Evolutionary conservation across 1,140 invertebrate genomes (phyloP), one percentile per base, ranked within the genome.

Genomic region (Phymorhynchus buccinoides): DNA sequence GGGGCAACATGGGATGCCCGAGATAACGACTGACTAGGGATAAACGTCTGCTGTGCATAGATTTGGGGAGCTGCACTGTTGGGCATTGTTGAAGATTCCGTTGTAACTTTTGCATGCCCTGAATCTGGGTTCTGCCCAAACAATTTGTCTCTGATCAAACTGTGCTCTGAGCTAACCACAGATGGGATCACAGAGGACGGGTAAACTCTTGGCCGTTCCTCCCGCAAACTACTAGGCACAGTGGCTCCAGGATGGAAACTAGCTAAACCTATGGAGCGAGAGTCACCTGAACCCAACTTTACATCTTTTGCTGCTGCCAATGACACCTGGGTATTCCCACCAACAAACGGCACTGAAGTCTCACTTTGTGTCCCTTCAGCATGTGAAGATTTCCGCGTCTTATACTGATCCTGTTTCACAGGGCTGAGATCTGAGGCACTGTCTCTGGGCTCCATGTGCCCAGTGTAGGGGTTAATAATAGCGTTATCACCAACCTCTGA

Each of bases 391-490:
- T 39, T 79, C 27, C 77, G 41, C 32, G 42, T 9, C 41, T 48
- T 79, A 42, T 44, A 41, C 52, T 79, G 84, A 39, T 62, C 87
- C 87, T 88, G 86, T 88, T 88, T 90, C 77, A 84, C 75, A 68
- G 89, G 90, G 88, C 88, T 90, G 52, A 84, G 86, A 78, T 91
- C 91, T 75, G 88, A 84, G 79, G 86, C 68, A 88, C 85, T 84
- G 80, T 93, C 91, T 77, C 96, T 95, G 1, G 96, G 96, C 92
- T 98, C 97, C 88, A 98, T 92, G 87, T 96, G 95, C 22, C 97
- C 97, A 7, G 97, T 97, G 86, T 97, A 94, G 6, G 97, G 97
- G 94, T 97, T 98, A 48, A 97, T 96, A 3, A 97, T 95, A 94
- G 68, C 80, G 56, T 84, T 62, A 42, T 30, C 66, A 73, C 66